These are phyloP conservation scores for Thymelicus acteon DNA, from an alignment of 2,888 invertebrate genomes.

Conservation along the genomic window DNA sequence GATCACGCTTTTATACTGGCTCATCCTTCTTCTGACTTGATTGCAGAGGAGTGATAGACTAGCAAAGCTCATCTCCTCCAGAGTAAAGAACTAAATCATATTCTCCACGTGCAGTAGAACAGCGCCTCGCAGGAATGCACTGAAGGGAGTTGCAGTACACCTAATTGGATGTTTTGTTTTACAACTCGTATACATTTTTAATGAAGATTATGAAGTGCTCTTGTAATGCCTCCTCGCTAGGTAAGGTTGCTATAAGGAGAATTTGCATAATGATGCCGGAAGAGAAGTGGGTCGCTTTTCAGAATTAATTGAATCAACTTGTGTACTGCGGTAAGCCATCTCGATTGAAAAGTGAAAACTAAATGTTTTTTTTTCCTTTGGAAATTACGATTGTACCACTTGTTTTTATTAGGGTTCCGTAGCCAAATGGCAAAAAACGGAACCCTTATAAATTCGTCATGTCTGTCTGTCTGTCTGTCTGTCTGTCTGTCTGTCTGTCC, in stretches of 20 bases:
- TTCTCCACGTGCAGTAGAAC: conserved; percentile 9
- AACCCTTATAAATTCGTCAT: too few species aligned
- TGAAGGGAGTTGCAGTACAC: conserved; percentile 30
- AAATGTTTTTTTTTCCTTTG: conserved; percentile 6
- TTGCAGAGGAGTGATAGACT: too few species aligned
- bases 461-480: too few species aligned
- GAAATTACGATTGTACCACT: neutral
- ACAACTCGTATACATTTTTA: conserved; percentile 34
- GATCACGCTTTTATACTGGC: too few species aligned
- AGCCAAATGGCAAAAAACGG: too few species aligned
- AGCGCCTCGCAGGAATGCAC: conserved; percentile 38
- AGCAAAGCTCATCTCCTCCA: neutral
- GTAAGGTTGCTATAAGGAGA: conserved; percentile 27
- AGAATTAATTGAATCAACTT: conserved; percentile 33
- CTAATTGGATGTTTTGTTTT: conserved; percentile 49
- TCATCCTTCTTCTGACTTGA: too few species aligned
- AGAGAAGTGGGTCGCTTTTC: conserved; percentile 31
- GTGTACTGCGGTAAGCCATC: conserved; percentile 8
- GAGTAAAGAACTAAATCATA: neutral
- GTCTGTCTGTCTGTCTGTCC: too few species aligned
- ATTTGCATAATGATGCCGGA: conserved; percentile 26
- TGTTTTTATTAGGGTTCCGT: too few species aligned
- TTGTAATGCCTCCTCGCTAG: conserved; percentile 12
- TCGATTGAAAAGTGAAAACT: conserved; percentile 3
- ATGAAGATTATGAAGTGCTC: conserved; percentile 33